Evolutionary conservation across 2,888 invertebrate genomes (phyloP).

Genomic region (Chrysolina americana): DNA sequence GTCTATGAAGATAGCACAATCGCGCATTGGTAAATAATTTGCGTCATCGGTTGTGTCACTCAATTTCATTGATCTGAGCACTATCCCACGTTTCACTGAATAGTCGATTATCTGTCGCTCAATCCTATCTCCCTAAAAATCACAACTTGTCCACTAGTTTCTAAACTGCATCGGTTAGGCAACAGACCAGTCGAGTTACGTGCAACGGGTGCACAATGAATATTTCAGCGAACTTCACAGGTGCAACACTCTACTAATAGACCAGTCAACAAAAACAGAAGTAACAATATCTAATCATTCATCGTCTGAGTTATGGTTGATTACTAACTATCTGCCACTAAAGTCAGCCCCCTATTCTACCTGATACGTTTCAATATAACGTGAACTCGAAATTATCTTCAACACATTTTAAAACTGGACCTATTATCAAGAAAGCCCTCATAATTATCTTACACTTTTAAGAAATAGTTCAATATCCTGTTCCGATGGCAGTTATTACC

Average conservation of each 20-base stretch:
- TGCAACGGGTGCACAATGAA: slow-evolving; percentile 6
- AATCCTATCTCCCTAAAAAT: slow-evolving; percentile 20
- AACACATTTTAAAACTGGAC: too few relatives aligned
- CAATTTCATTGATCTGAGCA: slow-evolving; percentile 23
- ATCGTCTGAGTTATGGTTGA: too few relatives aligned
- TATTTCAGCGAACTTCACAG: slow-evolving; percentile 27
- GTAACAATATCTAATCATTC: background rate
- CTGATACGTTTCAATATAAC: too few relatives aligned
- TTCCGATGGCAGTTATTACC: too few relatives aligned
- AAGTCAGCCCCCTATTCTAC: too few relatives aligned
- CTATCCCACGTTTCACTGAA: slow-evolving; percentile 12
- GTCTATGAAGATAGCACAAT: slow-evolving; percentile 15
- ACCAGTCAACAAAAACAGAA: background rate
- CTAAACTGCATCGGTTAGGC: slow-evolving; percentile 21
- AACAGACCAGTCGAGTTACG: slow-evolving; percentile 9
- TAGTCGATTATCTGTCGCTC: slow-evolving; percentile 25
- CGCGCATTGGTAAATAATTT: slow-evolving; percentile 2
- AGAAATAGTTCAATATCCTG: too few relatives aligned
- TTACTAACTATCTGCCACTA: too few relatives aligned
- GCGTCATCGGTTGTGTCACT: slow-evolving; percentile 9
- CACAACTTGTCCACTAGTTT: slow-evolving; percentile 24
- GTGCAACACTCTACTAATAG: background rate
- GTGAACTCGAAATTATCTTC: too few relatives aligned
- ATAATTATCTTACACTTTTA: too few relatives aligned
- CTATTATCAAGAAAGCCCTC: too few relatives aligned